phyloP scores from a whole-genome alignment of 2,113 vertebrate species.

The Typhlomys cinereus region DNA sequence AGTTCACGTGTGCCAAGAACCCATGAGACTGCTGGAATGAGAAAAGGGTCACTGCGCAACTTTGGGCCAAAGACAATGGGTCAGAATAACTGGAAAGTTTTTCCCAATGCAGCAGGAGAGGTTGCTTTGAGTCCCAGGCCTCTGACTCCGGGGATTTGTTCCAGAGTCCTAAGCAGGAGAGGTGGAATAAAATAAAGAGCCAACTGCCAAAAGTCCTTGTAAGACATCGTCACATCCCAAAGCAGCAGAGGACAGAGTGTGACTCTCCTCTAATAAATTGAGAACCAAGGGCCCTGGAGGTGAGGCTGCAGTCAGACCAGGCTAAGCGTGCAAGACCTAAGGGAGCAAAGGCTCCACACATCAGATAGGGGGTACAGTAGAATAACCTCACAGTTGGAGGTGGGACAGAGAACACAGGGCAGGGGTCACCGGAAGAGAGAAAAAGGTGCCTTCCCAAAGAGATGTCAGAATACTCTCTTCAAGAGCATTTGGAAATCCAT shows the following conservation, averaged over 20 bases:
- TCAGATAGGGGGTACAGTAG: accelerated
- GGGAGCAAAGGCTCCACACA: neutral
- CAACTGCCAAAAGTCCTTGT: neutral
- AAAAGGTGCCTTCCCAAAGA: neutral
- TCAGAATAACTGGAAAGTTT: neutral
- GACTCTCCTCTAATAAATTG: neutral
- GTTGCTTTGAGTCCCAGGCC: neutral
- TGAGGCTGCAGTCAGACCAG: neutral
- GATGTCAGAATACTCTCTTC: neutral
- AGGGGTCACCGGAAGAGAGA: neutral
- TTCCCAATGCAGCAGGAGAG: neutral
- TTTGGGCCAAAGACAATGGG: neutral
- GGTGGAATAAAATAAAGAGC: neutral
- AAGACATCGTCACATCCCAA: neutral
- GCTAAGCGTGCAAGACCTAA: neutral
- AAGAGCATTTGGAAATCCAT: neutral
- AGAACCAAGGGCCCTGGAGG: neutral
- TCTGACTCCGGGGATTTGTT: neutral
- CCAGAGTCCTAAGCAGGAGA: neutral
- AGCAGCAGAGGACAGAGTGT: neutral
- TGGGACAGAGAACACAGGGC: neutral
- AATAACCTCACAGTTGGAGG: neutral
- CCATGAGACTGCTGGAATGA: neutral
- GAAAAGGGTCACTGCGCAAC: neutral
- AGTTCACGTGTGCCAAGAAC: neutral